phyloP scores from a whole-genome alignment of 2,113 vertebrate genomes.

The Sciurus niger region DNA sequence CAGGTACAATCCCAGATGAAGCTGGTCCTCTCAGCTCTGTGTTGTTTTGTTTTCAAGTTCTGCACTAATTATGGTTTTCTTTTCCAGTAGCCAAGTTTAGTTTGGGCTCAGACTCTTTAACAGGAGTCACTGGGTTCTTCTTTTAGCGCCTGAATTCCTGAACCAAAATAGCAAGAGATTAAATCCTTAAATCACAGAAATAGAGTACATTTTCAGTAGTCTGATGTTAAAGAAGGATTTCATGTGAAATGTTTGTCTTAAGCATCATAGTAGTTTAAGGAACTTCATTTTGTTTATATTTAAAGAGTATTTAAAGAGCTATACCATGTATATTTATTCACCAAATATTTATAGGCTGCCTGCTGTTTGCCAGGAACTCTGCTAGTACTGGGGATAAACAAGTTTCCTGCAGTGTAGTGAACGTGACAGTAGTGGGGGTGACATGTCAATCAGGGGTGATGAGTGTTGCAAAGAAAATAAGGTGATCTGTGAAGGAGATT shows the following conservation, averaged over 20 bases:
- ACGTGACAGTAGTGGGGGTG: not conserved
- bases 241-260: constrained; percentile 5
- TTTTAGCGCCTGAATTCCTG: constrained; percentile 72
- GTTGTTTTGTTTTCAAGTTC: constrained; percentile 40
- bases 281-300: constrained; percentile 23
- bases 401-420: not conserved
- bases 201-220: constrained; percentile 64
- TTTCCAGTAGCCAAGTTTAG: constrained; percentile 64
- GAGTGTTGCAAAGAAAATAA: not conserved
- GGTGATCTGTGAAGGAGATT: not conserved
- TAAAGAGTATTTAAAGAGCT: constrained; percentile 45
- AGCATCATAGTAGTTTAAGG: not conserved
- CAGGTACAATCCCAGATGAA: constrained; percentile 23
- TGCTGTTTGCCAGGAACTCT: constrained; percentile 9
- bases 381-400: not conserved
- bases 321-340: constrained; percentile 5
- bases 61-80: constrained; percentile 66
- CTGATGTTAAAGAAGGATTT: constrained; percentile 60
- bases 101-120: constrained; percentile 60
- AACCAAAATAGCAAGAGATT: constrained; percentile 75
- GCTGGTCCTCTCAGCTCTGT: not conserved
- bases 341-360: constrained; percentile 26
- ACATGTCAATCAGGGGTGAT: not conserved
- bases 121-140: constrained; percentile 47
- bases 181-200: constrained; percentile 66